phyloP scores from a whole-genome alignment of 2,797 vertebrate genomes.

The Melopsittacus undulatus region DNA sequence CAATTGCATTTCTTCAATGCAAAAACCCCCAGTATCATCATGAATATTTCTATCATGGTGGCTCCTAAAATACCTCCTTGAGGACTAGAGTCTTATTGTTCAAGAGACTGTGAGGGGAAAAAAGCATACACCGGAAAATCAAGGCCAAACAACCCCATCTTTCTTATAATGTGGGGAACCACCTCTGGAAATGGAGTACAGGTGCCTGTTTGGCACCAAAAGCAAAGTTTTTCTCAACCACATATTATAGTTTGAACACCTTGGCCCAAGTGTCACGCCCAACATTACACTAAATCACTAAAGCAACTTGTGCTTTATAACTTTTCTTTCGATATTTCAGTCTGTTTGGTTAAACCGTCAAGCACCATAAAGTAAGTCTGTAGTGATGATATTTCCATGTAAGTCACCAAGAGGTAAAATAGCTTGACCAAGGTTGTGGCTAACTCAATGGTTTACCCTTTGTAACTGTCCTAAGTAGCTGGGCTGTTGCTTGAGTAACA shows the following conservation, averaged over 20 bases:
- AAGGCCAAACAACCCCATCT: neutral
- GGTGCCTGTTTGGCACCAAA: neutral
- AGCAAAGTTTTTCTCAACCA: neutral
- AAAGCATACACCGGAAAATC: neutral
- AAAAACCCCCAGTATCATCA: neutral
- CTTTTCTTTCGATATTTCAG: neutral
- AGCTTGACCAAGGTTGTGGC: neutral
- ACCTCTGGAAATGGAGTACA: neutral
- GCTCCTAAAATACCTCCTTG: neutral
- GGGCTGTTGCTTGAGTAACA: neutral
- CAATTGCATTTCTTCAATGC: slow-evolving; percentile 31
- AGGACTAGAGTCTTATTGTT: neutral
- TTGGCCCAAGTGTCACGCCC: neutral
- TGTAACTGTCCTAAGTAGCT: neutral
- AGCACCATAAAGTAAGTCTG: neutral
- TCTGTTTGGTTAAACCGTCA: neutral
- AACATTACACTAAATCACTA: neutral
- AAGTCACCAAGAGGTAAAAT: neutral
- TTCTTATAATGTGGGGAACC: neutral
- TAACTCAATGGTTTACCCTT: neutral
- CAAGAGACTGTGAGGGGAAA: neutral
- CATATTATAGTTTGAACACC: neutral
- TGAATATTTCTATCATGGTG: neutral
- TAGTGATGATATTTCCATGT: neutral
- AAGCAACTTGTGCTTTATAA: neutral